Base-by-base conservation (phyloP, 2,113 vertebrate genomes). In the Anser cygnoides region DNA sequence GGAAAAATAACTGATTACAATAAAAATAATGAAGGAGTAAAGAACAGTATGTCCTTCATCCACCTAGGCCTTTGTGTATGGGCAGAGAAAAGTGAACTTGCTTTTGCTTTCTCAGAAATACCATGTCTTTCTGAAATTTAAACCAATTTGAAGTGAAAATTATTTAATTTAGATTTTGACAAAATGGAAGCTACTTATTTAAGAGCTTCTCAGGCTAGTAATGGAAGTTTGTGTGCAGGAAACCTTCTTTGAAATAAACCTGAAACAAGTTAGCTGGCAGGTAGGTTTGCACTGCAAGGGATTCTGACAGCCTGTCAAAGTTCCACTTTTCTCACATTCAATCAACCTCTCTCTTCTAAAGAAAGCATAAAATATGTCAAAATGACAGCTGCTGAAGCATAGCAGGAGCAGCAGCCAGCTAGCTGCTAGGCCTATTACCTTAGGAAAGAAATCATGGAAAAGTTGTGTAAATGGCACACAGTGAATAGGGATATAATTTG, bases 311-410 rank as follows among this genome's bases (percentile, higher is more conserved):
- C 93, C 97, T 98, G 98, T 98, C 98, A 98, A 97, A 97, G 97
- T 98, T 96, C 97, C 93, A 97, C 97, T 98, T 98, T 98, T 97
- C 98, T 98, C 98, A 98, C 97, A 98, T 98, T 98, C 98, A 97
- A 96, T 98, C 97, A 98, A 98, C 97, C 96, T 97, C 97, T 97
- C 96, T 98, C 97, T 98, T 98, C 96, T 97, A 98, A 98, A 98
- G 98, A 98, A 98, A 98, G 97, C 95, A 97, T 94, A 97, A 98
- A 98, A 98, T 96, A 97, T 97, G 98, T 98, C 98, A 98, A 98
- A 98, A 97, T 98, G 98, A 98, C 98, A 98, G 97, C 97, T 98
- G 97, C 96, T 4, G 86, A 97, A 96, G 93, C 81, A 22, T 74
- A 97, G 98, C 96, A 92, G 96, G 95, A 98, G 92, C 90, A 96